A percentile compares a stretch with the other conserved stretches of the same genome.
phyloP scores from a whole-genome alignment of 2,113 vertebrate species.

The Abramis brama region DNA sequence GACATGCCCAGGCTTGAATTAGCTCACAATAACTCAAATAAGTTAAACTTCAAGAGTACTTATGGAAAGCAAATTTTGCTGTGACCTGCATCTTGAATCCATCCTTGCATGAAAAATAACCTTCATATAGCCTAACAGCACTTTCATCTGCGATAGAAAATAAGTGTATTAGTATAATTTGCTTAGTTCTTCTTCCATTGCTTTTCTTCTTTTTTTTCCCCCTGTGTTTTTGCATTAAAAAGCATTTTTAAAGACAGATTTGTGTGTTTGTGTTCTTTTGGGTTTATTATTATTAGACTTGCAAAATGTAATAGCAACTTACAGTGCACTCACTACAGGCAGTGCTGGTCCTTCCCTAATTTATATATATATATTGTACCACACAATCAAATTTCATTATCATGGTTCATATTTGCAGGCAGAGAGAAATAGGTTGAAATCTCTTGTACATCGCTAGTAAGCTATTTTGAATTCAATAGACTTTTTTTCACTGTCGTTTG shows the following conservation, averaged over 20 bases:
- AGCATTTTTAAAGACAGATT: slow-evolving; percentile 44
- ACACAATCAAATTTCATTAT: background rate
- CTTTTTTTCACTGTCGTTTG: too few relatives aligned
- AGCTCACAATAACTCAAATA: background rate
- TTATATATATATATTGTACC: background rate
- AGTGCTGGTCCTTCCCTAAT: background rate
- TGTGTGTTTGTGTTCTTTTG: background rate
- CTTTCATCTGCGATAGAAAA: background rate
- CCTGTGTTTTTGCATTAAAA: slow-evolving; percentile 17
- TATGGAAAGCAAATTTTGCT: background rate
- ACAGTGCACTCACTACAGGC: background rate
- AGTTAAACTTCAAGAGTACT: background rate
- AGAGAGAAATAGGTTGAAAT: too few relatives aligned
- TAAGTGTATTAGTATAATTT: background rate
- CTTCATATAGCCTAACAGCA: background rate
- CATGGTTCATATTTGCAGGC: too few relatives aligned
- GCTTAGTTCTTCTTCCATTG: background rate
- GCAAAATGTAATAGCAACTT: background rate
- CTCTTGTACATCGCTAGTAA: too few relatives aligned
- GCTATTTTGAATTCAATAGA: too few relatives aligned
- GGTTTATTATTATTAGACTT: background rate
- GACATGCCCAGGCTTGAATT: slow-evolving; percentile 3
- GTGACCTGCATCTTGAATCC: background rate
- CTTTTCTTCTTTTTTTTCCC: background rate
- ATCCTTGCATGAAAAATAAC: background rate